These are phyloP conservation scores for Habrosyne pyritoides DNA, from an alignment of 2,888 invertebrate genomes.

Conservation along the genomic window DNA sequence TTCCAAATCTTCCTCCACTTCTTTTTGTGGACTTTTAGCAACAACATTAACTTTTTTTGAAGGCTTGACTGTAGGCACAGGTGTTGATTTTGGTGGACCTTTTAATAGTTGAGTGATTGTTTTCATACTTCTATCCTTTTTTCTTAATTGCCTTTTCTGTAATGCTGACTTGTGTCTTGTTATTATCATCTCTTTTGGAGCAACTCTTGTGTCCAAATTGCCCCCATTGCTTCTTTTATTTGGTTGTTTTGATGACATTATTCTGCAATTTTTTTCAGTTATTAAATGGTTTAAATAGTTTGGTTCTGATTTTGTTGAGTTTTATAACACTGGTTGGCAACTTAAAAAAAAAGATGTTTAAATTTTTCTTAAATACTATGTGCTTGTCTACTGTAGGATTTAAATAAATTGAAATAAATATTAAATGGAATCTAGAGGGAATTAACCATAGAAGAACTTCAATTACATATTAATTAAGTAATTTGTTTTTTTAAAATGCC, in stretches of 20 bases:
- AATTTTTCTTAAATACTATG: no score
- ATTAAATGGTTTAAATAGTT: slow-evolving; percentile 12
- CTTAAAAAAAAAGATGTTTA: no score
- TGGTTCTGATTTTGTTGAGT: not conserved
- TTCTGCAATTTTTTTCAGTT: slow-evolving; percentile 13
- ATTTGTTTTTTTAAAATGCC: slow-evolving; percentile 1
- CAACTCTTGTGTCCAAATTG: slow-evolving; percentile 24
- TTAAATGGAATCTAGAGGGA: not conserved
- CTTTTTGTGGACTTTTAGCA: slow-evolving; percentile 16
- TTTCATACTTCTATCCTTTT: slow-evolving; percentile 31
- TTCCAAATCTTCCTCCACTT: slow-evolving; percentile 6
- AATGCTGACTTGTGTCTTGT: slow-evolving; percentile 53
- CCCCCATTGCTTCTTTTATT: slow-evolving; percentile 14
- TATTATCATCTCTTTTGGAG: slow-evolving; percentile 44
- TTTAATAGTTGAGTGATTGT: slow-evolving; percentile 26
- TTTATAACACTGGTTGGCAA: not conserved
- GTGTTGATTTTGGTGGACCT: slow-evolving; percentile 23
- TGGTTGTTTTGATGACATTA: slow-evolving; percentile 30
- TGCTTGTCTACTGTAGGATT: no score
- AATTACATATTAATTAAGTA: not conserved
- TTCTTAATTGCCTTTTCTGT: slow-evolving; percentile 35
- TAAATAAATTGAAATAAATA: no score
- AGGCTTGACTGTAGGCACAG: slow-evolving; percentile 11
- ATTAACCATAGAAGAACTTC: not conserved
- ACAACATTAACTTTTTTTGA: slow-evolving; percentile 24